phyloP scores from a whole-genome alignment of 2,113 vertebrate species.

The Campylorhamphus procurvoides region DNA sequence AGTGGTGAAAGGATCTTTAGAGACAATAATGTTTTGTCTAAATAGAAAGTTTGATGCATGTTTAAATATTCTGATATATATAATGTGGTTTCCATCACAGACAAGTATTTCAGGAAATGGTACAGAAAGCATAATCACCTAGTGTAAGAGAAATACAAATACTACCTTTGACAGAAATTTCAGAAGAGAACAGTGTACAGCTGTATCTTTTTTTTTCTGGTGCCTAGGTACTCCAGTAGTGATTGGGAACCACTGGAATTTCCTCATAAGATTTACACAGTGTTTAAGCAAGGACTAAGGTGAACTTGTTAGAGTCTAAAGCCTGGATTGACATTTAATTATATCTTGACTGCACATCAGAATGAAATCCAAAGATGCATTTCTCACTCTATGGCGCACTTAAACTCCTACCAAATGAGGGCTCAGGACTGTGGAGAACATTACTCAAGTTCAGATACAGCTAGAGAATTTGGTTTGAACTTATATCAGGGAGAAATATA shows the following conservation, averaged over 20 bases:
- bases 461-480: not conserved
- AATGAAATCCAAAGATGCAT: not conserved
- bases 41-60: not conserved
- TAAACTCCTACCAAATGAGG: not conserved
- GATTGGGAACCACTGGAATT: not conserved
- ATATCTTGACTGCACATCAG: not conserved
- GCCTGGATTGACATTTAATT: not conserved
- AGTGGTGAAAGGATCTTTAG: not conserved
- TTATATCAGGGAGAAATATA: not conserved
- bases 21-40: not conserved
- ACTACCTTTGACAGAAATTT: not conserved
- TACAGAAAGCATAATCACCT: not conserved
- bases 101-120: not conserved
- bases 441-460: not conserved
- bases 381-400: not conserved
- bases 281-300: not conserved
- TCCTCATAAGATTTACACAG: not conserved
- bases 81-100: not conserved
- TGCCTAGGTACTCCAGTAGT: not conserved
- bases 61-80: not conserved
- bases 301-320: not conserved
- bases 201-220: not conserved
- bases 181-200: not conserved
- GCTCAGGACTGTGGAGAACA: not conserved
- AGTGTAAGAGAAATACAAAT: not conserved